A percentile compares a stretch with the other conserved stretches of the same genome.
Conservation (phyloP, 2,888 invertebrate genomes). For the Alitta virens region DNA sequence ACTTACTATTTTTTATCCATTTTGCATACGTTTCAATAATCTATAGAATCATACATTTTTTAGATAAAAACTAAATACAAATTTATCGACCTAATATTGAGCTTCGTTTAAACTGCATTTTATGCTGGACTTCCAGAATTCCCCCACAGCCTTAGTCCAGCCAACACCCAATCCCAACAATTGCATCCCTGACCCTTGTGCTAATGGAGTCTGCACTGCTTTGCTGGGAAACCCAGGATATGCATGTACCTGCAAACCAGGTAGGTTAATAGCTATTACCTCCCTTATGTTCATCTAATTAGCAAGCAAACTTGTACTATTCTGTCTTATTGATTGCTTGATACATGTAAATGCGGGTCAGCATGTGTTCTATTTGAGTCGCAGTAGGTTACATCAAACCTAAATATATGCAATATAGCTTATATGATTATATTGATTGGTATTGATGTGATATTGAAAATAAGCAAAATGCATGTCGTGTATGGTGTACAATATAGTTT, state of each 20-base stretch:
- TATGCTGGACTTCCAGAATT: no score
- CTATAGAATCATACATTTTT: no score
- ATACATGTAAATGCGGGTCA: no score
- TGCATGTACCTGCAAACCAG: constrained; percentile 43
- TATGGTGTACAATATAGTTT: not conserved
- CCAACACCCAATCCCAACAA: constrained; percentile 10
- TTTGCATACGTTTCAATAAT: not conserved
- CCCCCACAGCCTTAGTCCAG: no score
- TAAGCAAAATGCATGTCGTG: not conserved
- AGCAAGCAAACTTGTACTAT: not conserved
- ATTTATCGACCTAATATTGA: no score
- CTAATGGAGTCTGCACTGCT: constrained; percentile 41
- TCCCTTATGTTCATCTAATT: not conserved
- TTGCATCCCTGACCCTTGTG: constrained; percentile 36
- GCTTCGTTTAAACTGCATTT: no score
- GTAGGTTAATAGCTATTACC: constrained; percentile 24
- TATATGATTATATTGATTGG: not conserved
- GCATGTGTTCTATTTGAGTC: no score
- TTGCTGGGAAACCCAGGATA: constrained; percentile 28
- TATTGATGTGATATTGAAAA: not conserved
- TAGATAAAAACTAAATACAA: no score
- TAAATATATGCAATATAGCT: not conserved
- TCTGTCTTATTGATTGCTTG: no score
- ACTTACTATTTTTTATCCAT: not conserved
- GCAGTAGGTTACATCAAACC: no score